Evolutionary conservation across 2,797 vertebrate genomes (phyloP).

Genomic region (Euthynnus affinis): DNA sequence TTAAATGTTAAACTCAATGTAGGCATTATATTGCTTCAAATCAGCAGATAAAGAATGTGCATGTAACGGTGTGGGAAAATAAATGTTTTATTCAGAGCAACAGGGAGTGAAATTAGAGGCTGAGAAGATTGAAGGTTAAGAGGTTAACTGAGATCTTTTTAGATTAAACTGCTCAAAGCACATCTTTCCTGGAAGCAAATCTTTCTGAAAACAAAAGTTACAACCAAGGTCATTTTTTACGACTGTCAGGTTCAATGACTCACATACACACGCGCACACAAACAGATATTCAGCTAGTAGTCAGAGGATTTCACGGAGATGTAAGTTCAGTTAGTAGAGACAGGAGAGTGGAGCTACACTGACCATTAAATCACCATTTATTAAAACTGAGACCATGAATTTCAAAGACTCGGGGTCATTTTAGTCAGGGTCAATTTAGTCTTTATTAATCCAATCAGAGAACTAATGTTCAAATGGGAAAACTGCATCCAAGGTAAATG

Average conservation of each 20-base stretch:
- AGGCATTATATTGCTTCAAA: neutral
- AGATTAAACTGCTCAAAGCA: slow-evolving; percentile 37
- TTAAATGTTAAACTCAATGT: neutral
- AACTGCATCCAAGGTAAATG: slow-evolving; percentile 27
- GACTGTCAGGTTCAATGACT: neutral
- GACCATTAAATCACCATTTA: slow-evolving; percentile 72
- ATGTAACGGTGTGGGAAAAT: no score
- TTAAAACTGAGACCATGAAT: slow-evolving; percentile 65
- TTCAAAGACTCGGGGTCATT: slow-evolving; percentile 62
- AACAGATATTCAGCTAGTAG: slow-evolving; percentile 19
- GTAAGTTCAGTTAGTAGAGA: slow-evolving; percentile 52
- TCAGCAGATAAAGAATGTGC: no score
- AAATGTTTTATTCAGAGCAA: neutral
- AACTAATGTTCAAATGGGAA: slow-evolving; percentile 65
- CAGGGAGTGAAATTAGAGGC: neutral
- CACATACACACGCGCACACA: slow-evolving; percentile 17
- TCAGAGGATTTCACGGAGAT: slow-evolving; percentile 68
- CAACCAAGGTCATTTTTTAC: slow-evolving; percentile 20
- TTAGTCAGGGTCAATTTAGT: slow-evolving; percentile 73
- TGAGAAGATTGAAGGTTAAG: slow-evolving; percentile 63
- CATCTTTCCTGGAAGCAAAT: slow-evolving; percentile 52
- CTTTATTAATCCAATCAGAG: slow-evolving; percentile 57
- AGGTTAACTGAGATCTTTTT: slow-evolving; percentile 48
- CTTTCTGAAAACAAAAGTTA: slow-evolving; percentile 39
- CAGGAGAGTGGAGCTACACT: slow-evolving; percentile 34